A percentile compares a stretch with the other conserved stretches of the same genome.
Conservation (phyloP, 2,113 vertebrate species). For the Rafetus swinhoei region DNA sequence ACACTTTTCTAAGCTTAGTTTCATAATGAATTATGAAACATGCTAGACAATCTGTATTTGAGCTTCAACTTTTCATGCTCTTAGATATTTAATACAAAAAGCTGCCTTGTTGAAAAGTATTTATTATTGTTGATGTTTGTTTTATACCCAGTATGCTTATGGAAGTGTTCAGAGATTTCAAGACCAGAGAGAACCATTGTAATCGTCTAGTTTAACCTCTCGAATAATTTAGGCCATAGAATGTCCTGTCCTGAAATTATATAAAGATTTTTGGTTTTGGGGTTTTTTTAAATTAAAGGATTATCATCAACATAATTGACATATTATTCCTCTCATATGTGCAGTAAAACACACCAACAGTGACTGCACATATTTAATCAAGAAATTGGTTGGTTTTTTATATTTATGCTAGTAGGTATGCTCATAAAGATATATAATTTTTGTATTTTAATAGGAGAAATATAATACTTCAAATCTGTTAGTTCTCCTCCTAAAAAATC, state of each 20-base stretch:
- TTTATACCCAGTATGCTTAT: not conserved
- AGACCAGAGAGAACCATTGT: not conserved
- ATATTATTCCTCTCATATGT: not conserved
- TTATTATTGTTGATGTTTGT: not conserved
- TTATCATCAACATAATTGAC: not conserved
- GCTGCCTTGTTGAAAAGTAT: not conserved
- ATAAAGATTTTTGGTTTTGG: not conserved
- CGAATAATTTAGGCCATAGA: not conserved
- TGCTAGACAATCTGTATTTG: not conserved
- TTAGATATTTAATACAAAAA: not conserved
- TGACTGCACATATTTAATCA: not conserved
- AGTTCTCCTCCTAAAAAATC: not conserved
- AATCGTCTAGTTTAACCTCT: not conserved
- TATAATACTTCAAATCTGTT: not conserved
- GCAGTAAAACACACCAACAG: not conserved
- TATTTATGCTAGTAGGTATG: not conserved
- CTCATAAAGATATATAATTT: not conserved
- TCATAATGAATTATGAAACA: not conserved
- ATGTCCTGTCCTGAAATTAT: not conserved
- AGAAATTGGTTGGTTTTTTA: not conserved
- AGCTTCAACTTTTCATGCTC: not conserved
- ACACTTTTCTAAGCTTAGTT: slow-evolving; percentile 10
- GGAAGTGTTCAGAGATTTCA: not conserved
- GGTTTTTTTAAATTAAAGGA: not conserved
- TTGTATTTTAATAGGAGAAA: not conserved